Evolutionary conservation across 2,888 invertebrate species (phyloP).

Genomic region (Oxycera nigricornis): DNA sequence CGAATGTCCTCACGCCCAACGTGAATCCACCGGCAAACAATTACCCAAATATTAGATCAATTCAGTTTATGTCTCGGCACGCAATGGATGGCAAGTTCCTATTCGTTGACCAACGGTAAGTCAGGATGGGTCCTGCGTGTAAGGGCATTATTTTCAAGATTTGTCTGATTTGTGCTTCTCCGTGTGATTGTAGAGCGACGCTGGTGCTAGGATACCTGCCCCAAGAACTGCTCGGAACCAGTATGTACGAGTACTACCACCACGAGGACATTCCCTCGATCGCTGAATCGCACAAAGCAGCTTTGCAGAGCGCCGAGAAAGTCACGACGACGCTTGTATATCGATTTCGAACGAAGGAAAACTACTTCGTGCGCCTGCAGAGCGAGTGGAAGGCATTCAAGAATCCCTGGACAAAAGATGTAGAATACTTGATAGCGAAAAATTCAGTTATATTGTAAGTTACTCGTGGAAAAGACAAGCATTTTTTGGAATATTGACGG

Average conservation of each 20-base stretch:
- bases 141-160: no score
- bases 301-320: constrained; percentile 70
- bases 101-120: constrained; percentile 88
- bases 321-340: constrained; percentile 75
- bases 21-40: constrained; percentile 62
- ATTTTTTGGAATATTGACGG: no score
- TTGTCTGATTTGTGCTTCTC: no score
- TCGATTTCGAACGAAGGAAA: constrained; percentile 81
- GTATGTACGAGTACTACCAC: constrained; percentile 91
- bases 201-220: constrained; percentile 88
- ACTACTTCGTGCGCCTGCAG: constrained; percentile 72
- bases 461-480: no score
- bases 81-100: constrained; percentile 91
- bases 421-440: constrained; percentile 88
- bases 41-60: constrained; percentile 66
- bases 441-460: constrained; percentile 76
- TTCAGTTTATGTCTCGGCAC: constrained; percentile 84
- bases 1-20: constrained; percentile 65
- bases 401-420: constrained; percentile 96
- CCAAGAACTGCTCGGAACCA: constrained; percentile 90
- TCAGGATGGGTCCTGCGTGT: no score
- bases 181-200: constrained; percentile 75
- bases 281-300: constrained; percentile 83
- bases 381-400: constrained; percentile 89
- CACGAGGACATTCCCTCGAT: constrained; percentile 80